Base-by-base conservation (phyloP, 2,113 vertebrate species). In the Spea bombifrons region DNA sequence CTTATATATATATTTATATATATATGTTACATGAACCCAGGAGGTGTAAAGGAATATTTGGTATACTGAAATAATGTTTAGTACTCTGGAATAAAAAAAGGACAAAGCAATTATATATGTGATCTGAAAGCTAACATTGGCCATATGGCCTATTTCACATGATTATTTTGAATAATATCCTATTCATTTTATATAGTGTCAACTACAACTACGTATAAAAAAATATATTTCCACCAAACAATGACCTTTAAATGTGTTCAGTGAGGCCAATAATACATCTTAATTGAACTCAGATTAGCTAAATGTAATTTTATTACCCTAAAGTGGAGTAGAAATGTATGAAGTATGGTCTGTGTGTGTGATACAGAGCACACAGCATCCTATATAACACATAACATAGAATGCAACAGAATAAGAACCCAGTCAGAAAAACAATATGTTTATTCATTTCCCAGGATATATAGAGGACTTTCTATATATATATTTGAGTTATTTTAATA, bases 171-270 rank as follows among this genome's bases (percentile, higher is more conserved):
- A 67, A 65, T 52, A 50, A 43, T 15, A 44, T 48, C 10, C 45
- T 65, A 48, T 48, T 57, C 15, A 45, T 46, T 70, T 69, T 50
- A 15, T 15, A 67, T 45, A 30, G 13, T 67, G 65, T 67, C 30
- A 67, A 45, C 3, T 64, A 43, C 15, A 9, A 3, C 59, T 78
- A 44, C 67, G n/a, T 5, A 43, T 46, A 59, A 16, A 16, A 64
- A 16, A 47, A 63, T 52, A 15, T 13, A 73, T 1, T 46, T 66
- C 45, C 72, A 48, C 46, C 10, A 59, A 47, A 61, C 52, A 47
- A 3, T 76, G 45, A 78, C 68, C 76, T 71, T 53, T 71, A 45
- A 7, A 49, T 74, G 72, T 74, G 45, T 6, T 45, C 45, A 59
- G 44, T 8, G 7, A 71, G n/a, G 45, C 68, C 59, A 78, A 52